phyloP scores from a whole-genome alignment of 2,888 invertebrate genomes.

The Mycalesis mineus region DNA sequence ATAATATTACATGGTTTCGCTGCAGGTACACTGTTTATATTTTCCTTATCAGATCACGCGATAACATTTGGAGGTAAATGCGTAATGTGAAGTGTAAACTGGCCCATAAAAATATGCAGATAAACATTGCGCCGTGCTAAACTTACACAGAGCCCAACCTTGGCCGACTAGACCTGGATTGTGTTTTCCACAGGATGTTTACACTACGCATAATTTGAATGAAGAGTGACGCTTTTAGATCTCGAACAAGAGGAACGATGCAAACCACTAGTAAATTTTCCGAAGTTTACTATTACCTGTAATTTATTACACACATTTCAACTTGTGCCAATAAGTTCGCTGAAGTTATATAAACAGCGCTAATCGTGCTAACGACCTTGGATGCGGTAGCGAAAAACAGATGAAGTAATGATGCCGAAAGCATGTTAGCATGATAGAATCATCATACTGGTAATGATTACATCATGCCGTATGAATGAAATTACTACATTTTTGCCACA shows the following conservation, averaged over 20 bases:
- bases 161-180: conserved; percentile 58
- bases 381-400: conserved; percentile 32
- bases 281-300: conserved; percentile 15
- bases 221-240: conserved; percentile 28
- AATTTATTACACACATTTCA: conserved; percentile 12
- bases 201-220: conserved; percentile 41
- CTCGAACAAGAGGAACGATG: conserved; percentile 30
- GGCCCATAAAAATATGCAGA: conserved; percentile 37
- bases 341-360: conserved; percentile 19
- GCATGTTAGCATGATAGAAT: conserved; percentile 33
- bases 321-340: conserved; percentile 12
- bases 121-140: conserved; percentile 44
- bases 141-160: conserved; percentile 47
- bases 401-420: conserved; percentile 27
- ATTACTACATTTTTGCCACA: conserved; percentile 33
- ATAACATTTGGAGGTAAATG: conserved; percentile 17
- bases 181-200: conserved; percentile 60
- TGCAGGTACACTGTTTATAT: conserved; percentile 7
- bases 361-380: conserved; percentile 30
- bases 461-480: conserved; percentile 49
- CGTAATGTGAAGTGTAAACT: conserved; percentile 36
- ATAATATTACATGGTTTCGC: no score
- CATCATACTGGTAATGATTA: conserved; percentile 41
- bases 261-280: conserved; percentile 24
- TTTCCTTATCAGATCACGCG: conserved; percentile 24